Evolutionary conservation across 2,888 invertebrate species (phyloP).

Genomic region (Eudasyphora cyanicolor): DNA sequence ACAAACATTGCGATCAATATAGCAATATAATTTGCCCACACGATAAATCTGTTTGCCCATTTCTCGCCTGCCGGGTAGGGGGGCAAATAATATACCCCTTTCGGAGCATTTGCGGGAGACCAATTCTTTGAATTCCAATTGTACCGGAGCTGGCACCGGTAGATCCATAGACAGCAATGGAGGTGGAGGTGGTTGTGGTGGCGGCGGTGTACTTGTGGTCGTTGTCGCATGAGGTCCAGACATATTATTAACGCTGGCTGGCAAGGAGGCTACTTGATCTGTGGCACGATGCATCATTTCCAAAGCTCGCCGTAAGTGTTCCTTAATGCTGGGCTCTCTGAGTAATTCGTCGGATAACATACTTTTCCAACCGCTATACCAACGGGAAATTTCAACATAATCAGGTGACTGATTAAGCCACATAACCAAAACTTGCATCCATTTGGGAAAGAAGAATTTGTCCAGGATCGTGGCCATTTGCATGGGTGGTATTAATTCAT

Average conservation of each 20-base stretch:
- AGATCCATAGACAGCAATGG: constrained; percentile 81
- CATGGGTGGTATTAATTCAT: constrained; percentile 89
- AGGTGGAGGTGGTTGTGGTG: constrained; percentile 74
- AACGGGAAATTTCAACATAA: constrained; percentile 93
- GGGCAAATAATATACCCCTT: constrained; percentile 93
- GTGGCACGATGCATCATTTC: constrained; percentile 96
- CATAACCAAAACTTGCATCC: constrained; percentile 90
- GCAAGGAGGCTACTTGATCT: constrained; percentile 81
- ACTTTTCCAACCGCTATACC: constrained; percentile 87
- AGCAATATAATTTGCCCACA: constrained; percentile 79
- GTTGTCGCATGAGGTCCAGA: constrained; percentile 79
- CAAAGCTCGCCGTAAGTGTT: constrained; percentile 93
- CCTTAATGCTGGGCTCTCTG: constrained; percentile 82
- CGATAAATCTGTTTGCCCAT: constrained; percentile 80
- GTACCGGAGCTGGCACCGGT: constrained; percentile 81
- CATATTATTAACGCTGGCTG: constrained; percentile 65
- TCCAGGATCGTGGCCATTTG: constrained; percentile 90
- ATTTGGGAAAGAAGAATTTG: constrained; percentile 95
- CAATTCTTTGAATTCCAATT: constrained; percentile 89
- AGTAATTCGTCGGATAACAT: constrained; percentile 82
- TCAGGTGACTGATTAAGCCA: constrained; percentile 96
- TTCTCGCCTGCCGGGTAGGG: constrained; percentile 87
- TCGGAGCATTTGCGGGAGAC: constrained; percentile 92
- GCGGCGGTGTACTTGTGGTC: constrained; percentile 71
- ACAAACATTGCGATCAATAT: constrained; percentile 79